phyloP scores from a whole-genome alignment of 2,888 invertebrate genomes.

The Lasioglossum malachurum region DNA sequence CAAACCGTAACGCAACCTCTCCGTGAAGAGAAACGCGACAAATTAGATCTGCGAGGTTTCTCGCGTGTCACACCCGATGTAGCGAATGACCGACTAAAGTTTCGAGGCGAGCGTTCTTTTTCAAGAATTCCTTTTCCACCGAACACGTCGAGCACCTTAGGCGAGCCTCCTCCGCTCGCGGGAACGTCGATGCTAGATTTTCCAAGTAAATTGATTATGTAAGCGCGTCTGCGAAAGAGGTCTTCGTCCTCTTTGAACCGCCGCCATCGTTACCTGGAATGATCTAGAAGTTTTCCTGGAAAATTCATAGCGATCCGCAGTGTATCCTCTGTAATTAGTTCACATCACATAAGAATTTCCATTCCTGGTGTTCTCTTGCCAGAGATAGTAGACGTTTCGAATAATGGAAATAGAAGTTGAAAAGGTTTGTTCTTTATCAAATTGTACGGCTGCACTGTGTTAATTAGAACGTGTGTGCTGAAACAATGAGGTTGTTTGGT shows the following conservation, averaged over 20 bases:
- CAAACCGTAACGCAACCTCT: constrained; percentile 68
- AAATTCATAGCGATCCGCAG: neutral
- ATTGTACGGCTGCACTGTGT: neutral
- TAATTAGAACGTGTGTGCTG: neutral
- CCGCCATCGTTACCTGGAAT: constrained; percentile 13
- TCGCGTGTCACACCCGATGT: constrained; percentile 58
- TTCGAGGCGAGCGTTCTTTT: constrained; percentile 25
- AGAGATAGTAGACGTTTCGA: neutral
- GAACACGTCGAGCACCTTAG: constrained; percentile 24
- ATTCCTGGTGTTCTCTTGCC: neutral
- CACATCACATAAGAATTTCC: neutral
- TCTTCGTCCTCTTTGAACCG: constrained; percentile 45
- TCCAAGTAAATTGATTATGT: constrained; percentile 77
- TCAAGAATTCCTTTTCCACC: constrained; percentile 34
- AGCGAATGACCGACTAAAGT: constrained; percentile 49
- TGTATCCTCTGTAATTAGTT: neutral
- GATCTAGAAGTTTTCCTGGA: neutral
- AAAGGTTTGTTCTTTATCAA: neutral
- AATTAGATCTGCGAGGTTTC: constrained; percentile 65
- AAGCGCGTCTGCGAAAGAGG: constrained; percentile 62
- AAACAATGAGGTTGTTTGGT: no score
- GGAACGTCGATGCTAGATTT: constrained; percentile 75
- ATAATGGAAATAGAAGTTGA: neutral
- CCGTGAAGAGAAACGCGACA: constrained; percentile 59
- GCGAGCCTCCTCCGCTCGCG: constrained; percentile 61